Evolutionary conservation across 2,888 invertebrate species (phyloP), one percentile per base, ranked within the genome.

Genomic region (Arctia plantaginis): DNA sequence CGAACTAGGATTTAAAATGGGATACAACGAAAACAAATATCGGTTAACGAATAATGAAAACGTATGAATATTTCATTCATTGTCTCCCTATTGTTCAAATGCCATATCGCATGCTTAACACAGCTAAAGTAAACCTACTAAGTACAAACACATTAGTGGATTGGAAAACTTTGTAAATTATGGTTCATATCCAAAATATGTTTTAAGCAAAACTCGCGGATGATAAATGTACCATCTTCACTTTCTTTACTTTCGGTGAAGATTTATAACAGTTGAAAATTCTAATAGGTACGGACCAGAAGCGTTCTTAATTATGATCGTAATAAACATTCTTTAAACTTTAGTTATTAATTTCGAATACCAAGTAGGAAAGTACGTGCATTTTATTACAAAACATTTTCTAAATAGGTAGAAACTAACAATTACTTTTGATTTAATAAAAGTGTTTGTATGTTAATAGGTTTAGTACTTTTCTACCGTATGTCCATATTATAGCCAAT

Each of bases 121-220:
- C 1, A n/a, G 47, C 33, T 64, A 30, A 71, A 71, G 33, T 47
- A 71, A 64, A 33, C 12, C 71, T 47, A 35, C 47, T n/a, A 65
- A 12, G 47, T 83, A 77, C 80, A 86, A 85, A 84, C 78, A 82
- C 88, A 89, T 90, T 89, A 88, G 85, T 30, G 66, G 76, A 90
- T 88, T 87, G 87, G 79, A 82, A 86, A 90, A 89, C 79, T 89
- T 90, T 80, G 66, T 76, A 77, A 85, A 83, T 86, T 81, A 83
- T 78, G 80, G 80, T 82, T 80, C 80, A 78, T 79, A 82, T 78
- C 79, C 69, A 73, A 76, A 76, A 81, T 69, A 77, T 77, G 77
- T 77, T 80, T 80, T 73, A 79, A 77, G 73, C 76, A 68, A 77
- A 77, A 82, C 77, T 79, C 68, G 41, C 62, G 69, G 72, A 77